Conservation (phyloP, 2,113 vertebrate genomes). For the Tursiops truncatus region DNA sequence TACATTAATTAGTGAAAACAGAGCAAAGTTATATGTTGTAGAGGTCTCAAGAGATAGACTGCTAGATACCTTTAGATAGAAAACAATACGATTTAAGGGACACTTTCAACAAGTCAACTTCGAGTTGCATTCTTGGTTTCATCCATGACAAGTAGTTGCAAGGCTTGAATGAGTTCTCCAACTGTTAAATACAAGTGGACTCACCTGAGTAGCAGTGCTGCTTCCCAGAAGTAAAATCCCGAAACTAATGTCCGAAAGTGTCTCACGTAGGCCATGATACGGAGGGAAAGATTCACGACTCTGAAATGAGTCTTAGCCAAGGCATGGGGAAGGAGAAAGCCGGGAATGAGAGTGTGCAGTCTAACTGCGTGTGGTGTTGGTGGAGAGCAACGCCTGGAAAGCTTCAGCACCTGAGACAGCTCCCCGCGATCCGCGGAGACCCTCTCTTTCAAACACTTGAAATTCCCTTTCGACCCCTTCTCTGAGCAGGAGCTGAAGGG, state of each 20-base stretch:
- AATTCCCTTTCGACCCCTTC: not conserved
- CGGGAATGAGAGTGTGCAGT: not conserved
- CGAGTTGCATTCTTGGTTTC: not conserved
- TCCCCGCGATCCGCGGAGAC: not conserved
- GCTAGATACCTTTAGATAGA: not conserved
- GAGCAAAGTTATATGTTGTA: not conserved
- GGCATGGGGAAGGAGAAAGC: constrained; percentile 60
- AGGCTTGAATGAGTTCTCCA: not conserved
- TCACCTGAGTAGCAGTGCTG: constrained; percentile 87
- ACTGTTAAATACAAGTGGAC: constrained; percentile 44
- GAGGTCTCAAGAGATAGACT: not conserved
- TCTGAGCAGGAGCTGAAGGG: not conserved
- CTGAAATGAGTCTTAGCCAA: constrained; percentile 10
- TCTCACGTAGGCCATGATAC: constrained; percentile 81
- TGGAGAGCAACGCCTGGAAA: not conserved
- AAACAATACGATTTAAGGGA: not conserved
- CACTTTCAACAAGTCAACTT: not conserved
- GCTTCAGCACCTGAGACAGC: constrained; percentile 81
- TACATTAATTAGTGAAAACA: constrained; percentile 18
- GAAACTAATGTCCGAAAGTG: constrained; percentile 84
- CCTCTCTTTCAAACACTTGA: not conserved
- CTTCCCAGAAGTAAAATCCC: constrained; percentile 89
- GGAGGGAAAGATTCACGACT: constrained; percentile 30
- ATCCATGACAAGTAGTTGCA: constrained; percentile 64
- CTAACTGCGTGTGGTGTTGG: not conserved